These are phyloP conservation scores for Tragopan temminckii DNA, from an alignment of 2,797 vertebrate genomes.

Conservation along the genomic window DNA sequence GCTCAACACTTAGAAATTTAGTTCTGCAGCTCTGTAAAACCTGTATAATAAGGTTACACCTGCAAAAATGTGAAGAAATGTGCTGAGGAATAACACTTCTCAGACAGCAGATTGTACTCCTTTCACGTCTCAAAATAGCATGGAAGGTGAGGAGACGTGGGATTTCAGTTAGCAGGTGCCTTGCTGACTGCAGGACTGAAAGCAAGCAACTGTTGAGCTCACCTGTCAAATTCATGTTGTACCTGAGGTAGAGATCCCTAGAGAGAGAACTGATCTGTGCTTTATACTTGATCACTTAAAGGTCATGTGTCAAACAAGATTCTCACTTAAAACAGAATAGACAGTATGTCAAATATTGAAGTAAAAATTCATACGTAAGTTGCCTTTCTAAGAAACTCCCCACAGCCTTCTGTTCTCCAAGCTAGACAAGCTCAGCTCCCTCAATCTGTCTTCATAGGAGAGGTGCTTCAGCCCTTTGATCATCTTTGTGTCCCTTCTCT, in stretches of 20 bases:
- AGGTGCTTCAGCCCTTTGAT: no score
- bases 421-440: no score
- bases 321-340: neutral
- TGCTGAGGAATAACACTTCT: neutral
- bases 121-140: constrained; percentile 48
- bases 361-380: neutral
- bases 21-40: neutral
- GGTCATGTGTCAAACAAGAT: neutral
- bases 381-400: neutral
- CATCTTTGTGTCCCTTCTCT: no score
- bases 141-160: neutral
- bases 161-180: constrained; percentile 32
- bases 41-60: constrained; percentile 59
- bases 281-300: neutral
- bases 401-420: no score
- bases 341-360: neutral
- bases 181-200: neutral
- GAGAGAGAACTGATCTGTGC: neutral
- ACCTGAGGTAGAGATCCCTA: neutral
- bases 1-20: neutral
- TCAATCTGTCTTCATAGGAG: no score
- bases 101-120: constrained; percentile 42
- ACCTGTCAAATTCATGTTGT: neutral
- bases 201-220: neutral
- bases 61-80: constrained; percentile 48